phyloP scores from a whole-genome alignment of 2,113 vertebrate species.

The Serilophus lunatus region DNA sequence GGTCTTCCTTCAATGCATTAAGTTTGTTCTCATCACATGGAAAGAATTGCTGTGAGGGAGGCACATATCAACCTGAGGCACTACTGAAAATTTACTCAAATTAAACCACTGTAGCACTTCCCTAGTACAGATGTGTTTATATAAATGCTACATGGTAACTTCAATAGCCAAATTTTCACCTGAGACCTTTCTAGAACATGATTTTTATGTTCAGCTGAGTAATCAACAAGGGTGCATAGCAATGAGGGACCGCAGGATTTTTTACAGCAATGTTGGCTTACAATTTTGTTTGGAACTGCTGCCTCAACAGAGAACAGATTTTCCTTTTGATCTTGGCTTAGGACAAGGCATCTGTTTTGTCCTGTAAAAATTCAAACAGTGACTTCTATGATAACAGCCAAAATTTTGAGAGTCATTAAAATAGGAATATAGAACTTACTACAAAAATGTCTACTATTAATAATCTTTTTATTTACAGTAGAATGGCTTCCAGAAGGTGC shows the following conservation, averaged over 20 bases:
- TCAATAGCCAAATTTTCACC: not conserved
- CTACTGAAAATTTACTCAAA: not conserved
- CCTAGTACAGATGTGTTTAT: not conserved
- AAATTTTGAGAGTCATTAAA: not conserved
- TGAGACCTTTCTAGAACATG: not conserved
- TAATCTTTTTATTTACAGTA: not conserved
- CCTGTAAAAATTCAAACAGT: not conserved
- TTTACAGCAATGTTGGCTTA: not conserved
- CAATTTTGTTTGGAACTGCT: not conserved
- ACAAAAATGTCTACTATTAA: not conserved
- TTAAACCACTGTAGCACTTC: not conserved
- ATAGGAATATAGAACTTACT: not conserved
- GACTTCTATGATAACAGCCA: not conserved
- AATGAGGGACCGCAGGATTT: fast-evolving
- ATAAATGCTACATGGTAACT: not conserved
- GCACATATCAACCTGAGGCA: not conserved
- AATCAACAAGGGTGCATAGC: not conserved
- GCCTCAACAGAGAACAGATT: not conserved
- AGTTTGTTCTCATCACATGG: not conserved
- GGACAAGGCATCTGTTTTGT: not conserved
- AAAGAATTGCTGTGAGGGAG: not conserved
- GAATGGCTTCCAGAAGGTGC: not conserved
- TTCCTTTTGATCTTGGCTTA: not conserved
- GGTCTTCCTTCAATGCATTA: not conserved
- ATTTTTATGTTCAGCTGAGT: not conserved